Evolutionary conservation across 2,113 vertebrate species (phyloP).

Genomic region (Conger conger): DNA sequence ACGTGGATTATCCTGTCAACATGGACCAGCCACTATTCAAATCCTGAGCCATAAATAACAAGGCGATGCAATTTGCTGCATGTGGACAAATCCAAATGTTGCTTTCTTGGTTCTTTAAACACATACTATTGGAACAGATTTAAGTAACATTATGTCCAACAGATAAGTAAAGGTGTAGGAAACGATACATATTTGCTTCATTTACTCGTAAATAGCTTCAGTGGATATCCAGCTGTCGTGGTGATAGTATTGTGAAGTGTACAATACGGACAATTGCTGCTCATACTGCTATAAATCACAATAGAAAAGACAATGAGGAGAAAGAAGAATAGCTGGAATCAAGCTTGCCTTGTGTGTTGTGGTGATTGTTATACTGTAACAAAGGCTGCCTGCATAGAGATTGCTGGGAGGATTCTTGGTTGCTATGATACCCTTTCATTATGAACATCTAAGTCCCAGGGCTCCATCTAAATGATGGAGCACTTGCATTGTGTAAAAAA

Average conservation of each 20-base stretch:
- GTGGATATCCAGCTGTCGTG: not conserved
- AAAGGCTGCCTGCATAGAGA: slow-evolving; percentile 26
- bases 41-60: too few species aligned
- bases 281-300: not conserved
- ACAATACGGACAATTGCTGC: not conserved
- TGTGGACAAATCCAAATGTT: not conserved
- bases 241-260: not conserved
- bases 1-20: too few species aligned
- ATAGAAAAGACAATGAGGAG: not conserved
- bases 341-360: not conserved
- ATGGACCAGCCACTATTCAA: too few species aligned
- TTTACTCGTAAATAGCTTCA: not conserved
- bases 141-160: not conserved
- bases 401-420: slow-evolving; percentile 52
- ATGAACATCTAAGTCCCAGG: slow-evolving; percentile 43
- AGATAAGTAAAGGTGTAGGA: not conserved
- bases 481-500: not conserved
- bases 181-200: not conserved
- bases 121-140: not conserved
- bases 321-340: not conserved
- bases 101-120: not conserved
- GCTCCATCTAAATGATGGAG: slow-evolving; percentile 18
- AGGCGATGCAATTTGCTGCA: too few species aligned
- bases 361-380: not conserved
- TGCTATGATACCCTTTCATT: slow-evolving; percentile 49